phyloP scores from a whole-genome alignment of 2,888 invertebrate species.

The Drosophila melanosoma region DNA sequence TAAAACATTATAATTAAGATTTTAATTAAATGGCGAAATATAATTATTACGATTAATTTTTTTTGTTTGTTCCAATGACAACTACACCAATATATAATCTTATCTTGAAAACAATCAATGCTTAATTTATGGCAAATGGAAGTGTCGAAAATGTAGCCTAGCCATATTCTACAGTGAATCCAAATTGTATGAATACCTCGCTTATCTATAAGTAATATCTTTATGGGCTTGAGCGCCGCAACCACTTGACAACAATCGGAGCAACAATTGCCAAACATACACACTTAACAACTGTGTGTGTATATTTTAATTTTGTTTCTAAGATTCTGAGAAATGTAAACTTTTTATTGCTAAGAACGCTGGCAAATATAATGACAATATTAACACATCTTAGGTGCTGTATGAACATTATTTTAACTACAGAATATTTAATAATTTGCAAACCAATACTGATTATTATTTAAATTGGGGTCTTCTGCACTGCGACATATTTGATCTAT shows the following conservation, averaged over 20 bases:
- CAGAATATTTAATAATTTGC: background rate
- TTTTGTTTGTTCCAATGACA: constrained; percentile 5
- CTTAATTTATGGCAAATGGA: constrained; percentile 29
- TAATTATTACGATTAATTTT: background rate
- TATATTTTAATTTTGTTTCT: background rate
- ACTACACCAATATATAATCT: constrained; percentile 12
- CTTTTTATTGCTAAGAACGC: background rate
- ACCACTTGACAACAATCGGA: constrained; percentile 14
- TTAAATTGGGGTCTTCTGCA: too few species aligned
- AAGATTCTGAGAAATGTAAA: background rate
- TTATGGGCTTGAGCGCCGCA: constrained; percentile 15
- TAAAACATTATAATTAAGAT: background rate
- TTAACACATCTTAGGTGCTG: background rate
- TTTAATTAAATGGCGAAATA: background rate
- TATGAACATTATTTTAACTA: background rate
- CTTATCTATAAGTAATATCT: constrained; percentile 40
- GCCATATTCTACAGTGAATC: constrained; percentile 11
- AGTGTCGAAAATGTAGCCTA: constrained; percentile 9
- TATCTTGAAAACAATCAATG: constrained; percentile 38
- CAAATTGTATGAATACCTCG: background rate
- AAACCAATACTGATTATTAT: background rate
- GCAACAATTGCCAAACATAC: background rate
- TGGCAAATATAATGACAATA: background rate
- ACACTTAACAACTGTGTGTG: background rate
- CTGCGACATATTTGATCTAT: too few species aligned